Evolutionary conservation across 2,797 vertebrate genomes (phyloP).

Genomic region (Pseudotriccus pelzelni): DNA sequence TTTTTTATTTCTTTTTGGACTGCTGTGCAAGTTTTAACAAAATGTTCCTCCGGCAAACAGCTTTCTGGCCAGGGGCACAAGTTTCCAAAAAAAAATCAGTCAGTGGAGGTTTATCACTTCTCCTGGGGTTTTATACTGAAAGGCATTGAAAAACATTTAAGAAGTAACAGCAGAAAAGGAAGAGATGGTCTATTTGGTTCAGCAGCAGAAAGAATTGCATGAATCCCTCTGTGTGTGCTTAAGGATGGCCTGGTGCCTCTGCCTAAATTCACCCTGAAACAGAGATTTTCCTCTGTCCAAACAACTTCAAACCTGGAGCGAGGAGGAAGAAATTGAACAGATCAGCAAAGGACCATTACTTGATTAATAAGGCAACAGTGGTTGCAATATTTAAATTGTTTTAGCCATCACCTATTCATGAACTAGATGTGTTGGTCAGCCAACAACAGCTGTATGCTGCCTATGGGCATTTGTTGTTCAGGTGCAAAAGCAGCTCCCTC

Average conservation of each 20-base stretch:
- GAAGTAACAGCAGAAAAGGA: background rate
- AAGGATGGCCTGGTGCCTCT: background rate
- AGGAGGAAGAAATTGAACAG: background rate
- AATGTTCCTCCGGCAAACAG: background rate
- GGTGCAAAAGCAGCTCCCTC: background rate
- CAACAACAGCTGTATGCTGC: background rate
- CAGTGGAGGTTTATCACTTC: background rate
- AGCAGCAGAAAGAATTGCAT: background rate
- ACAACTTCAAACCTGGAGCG: background rate
- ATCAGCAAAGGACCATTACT: background rate
- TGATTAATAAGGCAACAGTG: background rate
- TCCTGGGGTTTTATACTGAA: background rate
- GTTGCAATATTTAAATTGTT: background rate
- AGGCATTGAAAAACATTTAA: background rate
- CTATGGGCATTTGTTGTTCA: background rate
- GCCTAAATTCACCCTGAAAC: background rate
- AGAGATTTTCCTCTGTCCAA: background rate
- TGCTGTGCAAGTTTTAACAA: background rate
- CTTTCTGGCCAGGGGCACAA: background rate
- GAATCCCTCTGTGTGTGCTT: background rate
- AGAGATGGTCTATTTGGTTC: background rate
- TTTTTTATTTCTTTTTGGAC: background rate
- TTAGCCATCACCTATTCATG: background rate
- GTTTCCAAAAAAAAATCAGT: background rate
- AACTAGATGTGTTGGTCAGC: background rate